Percentiles rank a stretch among this genome's conserved stretches.
Conservation (phyloP, 2,888 invertebrate genomes). For the Hydrotaea cyrtoneurina region DNA sequence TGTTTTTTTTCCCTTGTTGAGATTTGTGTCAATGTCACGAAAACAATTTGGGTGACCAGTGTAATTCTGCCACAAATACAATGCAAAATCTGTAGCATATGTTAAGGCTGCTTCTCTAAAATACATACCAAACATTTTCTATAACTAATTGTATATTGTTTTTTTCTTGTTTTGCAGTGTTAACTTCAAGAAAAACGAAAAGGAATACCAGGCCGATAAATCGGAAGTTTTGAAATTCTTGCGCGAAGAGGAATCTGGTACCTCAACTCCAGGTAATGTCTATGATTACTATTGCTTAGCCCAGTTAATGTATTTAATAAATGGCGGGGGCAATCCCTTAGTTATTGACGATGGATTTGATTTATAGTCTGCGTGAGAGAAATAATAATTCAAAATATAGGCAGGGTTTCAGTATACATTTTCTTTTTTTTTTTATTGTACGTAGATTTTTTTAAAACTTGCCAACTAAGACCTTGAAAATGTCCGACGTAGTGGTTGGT, state of each 20-base stretch:
- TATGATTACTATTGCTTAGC: slow-evolving; percentile 76
- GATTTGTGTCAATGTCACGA: neutral
- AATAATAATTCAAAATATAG: neutral
- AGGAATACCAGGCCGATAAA: slow-evolving; percentile 91
- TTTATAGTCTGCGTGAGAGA: slow-evolving; percentile 38
- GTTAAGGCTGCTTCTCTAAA: slow-evolving; percentile 62
- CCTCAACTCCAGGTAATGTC: slow-evolving; percentile 85
- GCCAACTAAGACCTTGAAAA: slow-evolving; percentile 74
- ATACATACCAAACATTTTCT: neutral
- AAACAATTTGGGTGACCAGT: neutral
- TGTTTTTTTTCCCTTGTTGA: neutral
- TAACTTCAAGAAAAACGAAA: slow-evolving; percentile 97
- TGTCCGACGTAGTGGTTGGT: neutral
- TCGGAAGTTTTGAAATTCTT: slow-evolving; percentile 95
- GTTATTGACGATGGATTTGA: slow-evolving; percentile 74
- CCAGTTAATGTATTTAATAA: slow-evolving; percentile 75
- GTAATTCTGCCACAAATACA: neutral
- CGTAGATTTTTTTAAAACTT: slow-evolving; percentile 71
- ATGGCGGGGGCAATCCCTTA: slow-evolving; percentile 76
- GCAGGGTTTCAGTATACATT: no score
- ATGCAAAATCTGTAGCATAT: slow-evolving; percentile 64
- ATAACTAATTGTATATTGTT: neutral
- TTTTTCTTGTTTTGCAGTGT: slow-evolving; percentile 84
- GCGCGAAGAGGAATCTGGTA: slow-evolving; percentile 91
- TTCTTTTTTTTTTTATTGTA: neutral